Evolutionary conservation across 2,888 invertebrate species (phyloP).

Genomic region (Melinaea menophilus): DNA sequence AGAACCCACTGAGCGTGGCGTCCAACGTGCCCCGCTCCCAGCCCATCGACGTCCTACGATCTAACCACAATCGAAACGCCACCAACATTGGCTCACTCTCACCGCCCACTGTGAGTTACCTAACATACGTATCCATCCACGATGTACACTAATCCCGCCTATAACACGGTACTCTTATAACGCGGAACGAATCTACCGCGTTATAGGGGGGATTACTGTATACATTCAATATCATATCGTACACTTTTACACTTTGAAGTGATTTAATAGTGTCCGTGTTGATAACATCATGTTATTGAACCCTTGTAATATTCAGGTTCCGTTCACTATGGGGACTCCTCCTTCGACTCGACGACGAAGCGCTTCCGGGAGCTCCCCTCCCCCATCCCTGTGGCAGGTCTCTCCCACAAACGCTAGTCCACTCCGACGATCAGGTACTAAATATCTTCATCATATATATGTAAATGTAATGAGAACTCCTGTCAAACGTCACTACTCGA

Average conservation of each 20-base stretch:
- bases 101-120: constrained; percentile 86
- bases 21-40: constrained; percentile 86
- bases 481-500: no score
- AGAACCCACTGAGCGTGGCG: constrained; percentile 57
- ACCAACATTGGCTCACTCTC: constrained; percentile 94
- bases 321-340: constrained; percentile 90
- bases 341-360: constrained; percentile 83
- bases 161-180: no score
- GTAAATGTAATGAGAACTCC: no score
- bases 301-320: constrained; percentile 73
- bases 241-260: no score
- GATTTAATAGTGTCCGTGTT: neutral
- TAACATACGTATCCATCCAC: constrained; percentile 31
- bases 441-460: neutral
- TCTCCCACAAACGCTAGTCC: constrained; percentile 88
- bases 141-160: neutral
- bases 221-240: no score
- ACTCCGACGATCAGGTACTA: constrained; percentile 80
- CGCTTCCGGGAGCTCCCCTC: constrained; percentile 82
- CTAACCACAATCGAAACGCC: constrained; percentile 83
- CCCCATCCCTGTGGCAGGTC: constrained; percentile 90
- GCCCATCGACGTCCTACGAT: constrained; percentile 89
- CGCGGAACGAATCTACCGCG: no score
- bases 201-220: no score
- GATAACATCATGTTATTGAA: neutral